phyloP scores from a whole-genome alignment of 1,140 invertebrate genomes.

The Drosophila parvula region DNA sequence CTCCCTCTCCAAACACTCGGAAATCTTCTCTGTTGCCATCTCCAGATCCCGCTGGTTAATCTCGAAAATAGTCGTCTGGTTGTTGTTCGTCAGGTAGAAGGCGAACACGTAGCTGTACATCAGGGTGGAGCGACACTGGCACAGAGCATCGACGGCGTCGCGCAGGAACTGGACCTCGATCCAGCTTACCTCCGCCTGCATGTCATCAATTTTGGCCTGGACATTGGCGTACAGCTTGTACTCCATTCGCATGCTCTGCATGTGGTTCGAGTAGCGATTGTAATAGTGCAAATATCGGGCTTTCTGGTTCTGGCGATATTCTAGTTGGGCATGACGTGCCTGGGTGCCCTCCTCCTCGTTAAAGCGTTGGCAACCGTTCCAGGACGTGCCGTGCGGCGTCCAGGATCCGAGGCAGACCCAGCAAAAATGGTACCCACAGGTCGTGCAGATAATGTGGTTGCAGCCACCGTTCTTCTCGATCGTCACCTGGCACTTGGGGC shows the following conservation, averaged over 20 bases:
- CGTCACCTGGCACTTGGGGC: conserved; percentile 98
- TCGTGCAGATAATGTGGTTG: conserved; percentile 99
- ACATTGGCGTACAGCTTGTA: conserved; percentile 96
- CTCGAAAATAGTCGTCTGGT: conserved; percentile 99
- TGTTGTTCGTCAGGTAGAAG: conserved; percentile 98
- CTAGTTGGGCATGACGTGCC: conserved; percentile 97
- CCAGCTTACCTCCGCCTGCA: conserved; percentile 99
- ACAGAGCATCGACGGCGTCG: conserved; percentile 98
- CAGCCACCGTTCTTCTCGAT: conserved; percentile 99
- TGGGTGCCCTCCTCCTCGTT: conserved; percentile 98
- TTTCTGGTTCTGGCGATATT: conserved; percentile 93
- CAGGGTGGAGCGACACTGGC: conserved; percentile 97
- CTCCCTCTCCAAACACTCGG: conserved; percentile 98
- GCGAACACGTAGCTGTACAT: conserved; percentile 99
- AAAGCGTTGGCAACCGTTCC: conserved; percentile 99
- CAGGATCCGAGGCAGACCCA: conserved; percentile 99
- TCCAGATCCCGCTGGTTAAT: conserved; percentile 99
- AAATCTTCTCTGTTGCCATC: conserved; percentile 97
- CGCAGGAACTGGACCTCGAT: conserved; percentile 99
- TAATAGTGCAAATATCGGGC: conserved; percentile 95
- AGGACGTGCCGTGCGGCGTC: conserved; percentile 99
- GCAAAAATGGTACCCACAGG: conserved; percentile 98
- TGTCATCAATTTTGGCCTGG: conserved; percentile 99
- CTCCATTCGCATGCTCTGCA: conserved; percentile 98
- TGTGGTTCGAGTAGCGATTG: conserved; percentile 99